A percentile compares a stretch with the other conserved stretches of the same genome.
These are phyloP conservation scores for Aphelinus atriplicis DNA, from an alignment of 1,140 invertebrate species.

Conservation along the genomic window DNA sequence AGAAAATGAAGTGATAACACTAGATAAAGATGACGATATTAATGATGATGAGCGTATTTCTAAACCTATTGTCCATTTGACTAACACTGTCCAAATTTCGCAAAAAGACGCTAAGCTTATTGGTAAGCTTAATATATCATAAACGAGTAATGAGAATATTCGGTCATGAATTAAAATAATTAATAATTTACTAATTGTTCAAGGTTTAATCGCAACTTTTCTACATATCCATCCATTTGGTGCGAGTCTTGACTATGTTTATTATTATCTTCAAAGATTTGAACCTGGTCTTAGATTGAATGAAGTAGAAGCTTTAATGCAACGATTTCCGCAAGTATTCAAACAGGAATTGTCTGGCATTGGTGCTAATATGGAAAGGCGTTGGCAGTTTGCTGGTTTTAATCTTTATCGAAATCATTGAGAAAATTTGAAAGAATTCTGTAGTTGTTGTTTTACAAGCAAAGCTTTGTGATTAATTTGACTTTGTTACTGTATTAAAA, in stretches of 20 bases:
- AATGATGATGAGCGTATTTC: constrained; percentile 62
- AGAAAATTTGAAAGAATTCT: constrained; percentile 32
- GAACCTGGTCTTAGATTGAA: constrained; percentile 73
- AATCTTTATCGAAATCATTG: constrained; percentile 56
- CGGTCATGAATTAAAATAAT: background rate
- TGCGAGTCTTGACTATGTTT: constrained; percentile 84
- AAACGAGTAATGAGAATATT: background rate
- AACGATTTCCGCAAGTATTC: constrained; percentile 80
- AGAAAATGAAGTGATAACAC: constrained; percentile 62
- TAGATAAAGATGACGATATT: constrained; percentile 65
- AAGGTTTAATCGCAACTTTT: constrained; percentile 84
- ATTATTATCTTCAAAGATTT: constrained; percentile 84
- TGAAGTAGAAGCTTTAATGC: constrained; percentile 80
- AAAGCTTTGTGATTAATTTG: constrained; percentile 33
- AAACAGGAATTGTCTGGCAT: constrained; percentile 79
- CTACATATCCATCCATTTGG: constrained; percentile 89
- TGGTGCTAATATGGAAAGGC: constrained; percentile 79
- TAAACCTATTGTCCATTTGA: constrained; percentile 51
- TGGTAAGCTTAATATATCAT: constrained; percentile 50
- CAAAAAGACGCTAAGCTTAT: constrained; percentile 75
- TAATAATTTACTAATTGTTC: constrained; percentile 29
- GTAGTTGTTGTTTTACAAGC: constrained; percentile 32
- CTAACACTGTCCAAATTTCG: constrained; percentile 58
- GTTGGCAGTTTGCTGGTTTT: constrained; percentile 82
- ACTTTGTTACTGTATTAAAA: constrained; percentile 36